Evolutionary conservation across 1,140 invertebrate species (phyloP).

Genomic region (Anadara kagoshimensis): DNA sequence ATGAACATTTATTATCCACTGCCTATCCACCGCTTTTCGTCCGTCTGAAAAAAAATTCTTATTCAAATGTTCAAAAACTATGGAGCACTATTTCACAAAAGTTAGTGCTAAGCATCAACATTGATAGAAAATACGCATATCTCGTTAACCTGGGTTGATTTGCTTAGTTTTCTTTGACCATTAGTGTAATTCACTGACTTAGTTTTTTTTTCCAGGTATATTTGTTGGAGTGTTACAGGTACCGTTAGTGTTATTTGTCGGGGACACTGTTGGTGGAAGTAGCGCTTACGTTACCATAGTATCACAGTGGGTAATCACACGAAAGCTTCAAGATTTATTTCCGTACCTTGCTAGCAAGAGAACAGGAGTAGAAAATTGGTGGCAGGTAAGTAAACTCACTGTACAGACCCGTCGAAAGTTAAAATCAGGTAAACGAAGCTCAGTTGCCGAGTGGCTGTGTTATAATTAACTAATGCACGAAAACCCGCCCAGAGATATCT

Average conservation of each 20-base stretch:
- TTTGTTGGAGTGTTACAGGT: conserved; percentile 52
- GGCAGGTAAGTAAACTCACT: conserved; percentile 56
- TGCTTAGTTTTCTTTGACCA: background rate
- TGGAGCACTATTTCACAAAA: too few species aligned
- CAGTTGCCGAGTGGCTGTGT: too few species aligned
- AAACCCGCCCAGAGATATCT: too few species aligned
- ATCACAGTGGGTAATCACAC: conserved; percentile 56
- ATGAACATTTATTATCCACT: too few species aligned
- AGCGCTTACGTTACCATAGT: conserved; percentile 57
- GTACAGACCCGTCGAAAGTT: background rate
- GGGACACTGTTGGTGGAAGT: conserved; percentile 57
- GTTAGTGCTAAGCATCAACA: too few species aligned
- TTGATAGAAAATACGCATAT: too few species aligned
- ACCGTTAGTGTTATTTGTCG: conserved; percentile 49
- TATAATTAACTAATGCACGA: too few species aligned
- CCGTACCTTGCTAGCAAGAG: conserved; percentile 51
- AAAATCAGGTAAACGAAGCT: too few species aligned
- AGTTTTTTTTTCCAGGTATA: conserved; percentile 34
- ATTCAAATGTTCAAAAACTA: too few species aligned
- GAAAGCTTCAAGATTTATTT: conserved; percentile 47
- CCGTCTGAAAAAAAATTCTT: too few species aligned
- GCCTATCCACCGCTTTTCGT: too few species aligned
- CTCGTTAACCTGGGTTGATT: too few species aligned
- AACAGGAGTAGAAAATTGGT: conserved; percentile 53
- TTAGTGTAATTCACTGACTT: background rate